A percentile compares a stretch with the other conserved stretches of the same genome.
phyloP scores from a whole-genome alignment of 2,797 vertebrate genomes.

The Anabas testudineus region DNA sequence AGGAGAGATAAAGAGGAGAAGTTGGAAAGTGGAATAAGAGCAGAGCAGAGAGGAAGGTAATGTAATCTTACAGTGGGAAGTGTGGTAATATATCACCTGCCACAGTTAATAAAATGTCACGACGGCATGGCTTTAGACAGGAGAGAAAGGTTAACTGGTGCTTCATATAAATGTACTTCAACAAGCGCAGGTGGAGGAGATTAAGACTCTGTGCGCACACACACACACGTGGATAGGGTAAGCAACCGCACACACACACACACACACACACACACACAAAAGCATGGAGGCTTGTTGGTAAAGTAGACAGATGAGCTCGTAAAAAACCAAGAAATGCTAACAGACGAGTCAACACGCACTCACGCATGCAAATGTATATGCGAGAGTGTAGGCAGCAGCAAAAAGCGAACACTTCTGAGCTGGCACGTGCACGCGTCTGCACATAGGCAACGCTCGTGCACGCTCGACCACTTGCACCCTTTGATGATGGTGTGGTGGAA shows the following conservation, averaged over 20 bases:
- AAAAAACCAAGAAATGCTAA: conserved; percentile 27
- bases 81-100: conserved; percentile 82
- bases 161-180: conserved; percentile 76
- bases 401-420: conserved; percentile 19
- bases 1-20: conserved; percentile 41
- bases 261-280: conserved; percentile 17
- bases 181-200: conserved; percentile 63
- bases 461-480: conserved; percentile 30
- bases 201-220: conserved; percentile 47
- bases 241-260: conserved; percentile 18
- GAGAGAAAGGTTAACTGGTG: conserved; percentile 79
- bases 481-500: conserved; percentile 53
- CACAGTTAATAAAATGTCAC: conserved; percentile 81
- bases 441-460: neutral
- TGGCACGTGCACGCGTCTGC: conserved; percentile 17
- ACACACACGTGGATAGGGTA: conserved; percentile 8
- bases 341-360: conserved; percentile 14
- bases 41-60: conserved; percentile 60
- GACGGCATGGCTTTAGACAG: conserved; percentile 65
- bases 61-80: conserved; percentile 75
- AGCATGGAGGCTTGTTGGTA: neutral
- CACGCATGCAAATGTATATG: conserved; percentile 37
- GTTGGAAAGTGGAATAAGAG: conserved; percentile 40
- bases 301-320: conserved; percentile 45
- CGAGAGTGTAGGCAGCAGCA: conserved; percentile 21